Evolutionary conservation across 2,797 vertebrate species (phyloP).

Genomic region (Onychomys arenicola): DNA sequence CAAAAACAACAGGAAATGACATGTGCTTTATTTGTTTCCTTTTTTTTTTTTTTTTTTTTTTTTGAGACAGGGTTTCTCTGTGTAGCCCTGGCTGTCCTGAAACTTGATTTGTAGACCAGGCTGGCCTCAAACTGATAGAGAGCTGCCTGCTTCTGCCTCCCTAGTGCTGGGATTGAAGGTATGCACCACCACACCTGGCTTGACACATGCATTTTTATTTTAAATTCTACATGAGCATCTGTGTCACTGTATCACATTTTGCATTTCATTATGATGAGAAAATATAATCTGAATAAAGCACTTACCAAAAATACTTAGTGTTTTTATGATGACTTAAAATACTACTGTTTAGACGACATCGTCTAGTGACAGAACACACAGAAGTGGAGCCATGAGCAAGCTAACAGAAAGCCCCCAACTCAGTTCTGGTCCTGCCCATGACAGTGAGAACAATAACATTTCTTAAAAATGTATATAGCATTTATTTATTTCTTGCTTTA

Average conservation of each 20-base stretch:
- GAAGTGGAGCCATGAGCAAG: neutral
- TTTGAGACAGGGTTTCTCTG: neutral
- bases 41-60: neutral
- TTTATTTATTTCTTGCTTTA: neutral
- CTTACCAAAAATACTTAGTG: neutral
- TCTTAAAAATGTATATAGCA: neutral
- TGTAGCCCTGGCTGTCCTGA: neutral
- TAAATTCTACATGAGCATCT: neutral
- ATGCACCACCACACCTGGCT: neutral
- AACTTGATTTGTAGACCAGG: neutral
- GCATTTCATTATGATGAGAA: neutral
- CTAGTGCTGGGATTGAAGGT: neutral
- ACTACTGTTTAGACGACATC: neutral
- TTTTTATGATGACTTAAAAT: neutral
- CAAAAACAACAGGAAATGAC: neutral
- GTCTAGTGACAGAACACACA: neutral
- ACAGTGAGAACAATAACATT: neutral
- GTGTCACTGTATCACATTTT: neutral
- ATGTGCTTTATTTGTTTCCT: neutral
- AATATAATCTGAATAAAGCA: conserved; percentile 16
- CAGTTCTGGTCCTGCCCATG: neutral
- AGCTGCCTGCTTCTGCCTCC: neutral
- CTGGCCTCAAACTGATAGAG: neutral
- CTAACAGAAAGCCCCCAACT: neutral
- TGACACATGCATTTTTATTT: neutral